Evolutionary conservation across 2,797 vertebrate species (phyloP).

Genomic region (Triplophysa yarkandensis): DNA sequence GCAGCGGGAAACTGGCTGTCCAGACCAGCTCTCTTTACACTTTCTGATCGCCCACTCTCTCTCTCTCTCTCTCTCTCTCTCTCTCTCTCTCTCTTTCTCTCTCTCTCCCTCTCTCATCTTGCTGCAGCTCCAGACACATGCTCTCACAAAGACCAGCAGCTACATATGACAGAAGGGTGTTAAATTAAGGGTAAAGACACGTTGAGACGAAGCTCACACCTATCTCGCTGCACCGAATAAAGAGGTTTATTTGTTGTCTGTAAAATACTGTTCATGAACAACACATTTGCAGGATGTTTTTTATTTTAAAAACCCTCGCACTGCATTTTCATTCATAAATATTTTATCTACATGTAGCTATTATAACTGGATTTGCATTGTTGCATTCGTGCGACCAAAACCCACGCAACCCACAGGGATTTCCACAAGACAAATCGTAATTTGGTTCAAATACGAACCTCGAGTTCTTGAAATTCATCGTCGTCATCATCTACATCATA

Average conservation of each 20-base stretch:
- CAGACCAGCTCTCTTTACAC: constrained; percentile 38
- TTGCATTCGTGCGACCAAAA: neutral
- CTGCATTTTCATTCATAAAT: neutral
- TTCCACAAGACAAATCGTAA: neutral
- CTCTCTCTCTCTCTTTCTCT: constrained; percentile 20
- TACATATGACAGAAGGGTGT: constrained; percentile 32
- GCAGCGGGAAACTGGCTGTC: constrained; percentile 49
- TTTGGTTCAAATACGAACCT: constrained; percentile 74
- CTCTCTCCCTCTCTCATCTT: too few relatives aligned
- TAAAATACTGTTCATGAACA: neutral
- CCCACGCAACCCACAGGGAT: neutral
- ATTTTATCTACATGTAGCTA: neutral
- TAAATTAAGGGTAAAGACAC: constrained; percentile 12
- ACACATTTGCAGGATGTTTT: neutral
- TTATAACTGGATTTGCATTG: neutral
- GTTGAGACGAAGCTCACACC: neutral
- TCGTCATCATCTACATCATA: constrained; percentile 89
- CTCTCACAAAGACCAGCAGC: constrained; percentile 24
- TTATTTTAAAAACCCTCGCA: neutral
- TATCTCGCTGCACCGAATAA: neutral
- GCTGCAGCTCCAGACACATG: constrained; percentile 34
- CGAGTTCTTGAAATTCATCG: constrained; percentile 90
- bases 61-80: constrained; percentile 19
- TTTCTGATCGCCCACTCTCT: constrained; percentile 20
- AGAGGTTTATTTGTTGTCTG: neutral